Base-by-base conservation (phyloP, 2,888 invertebrate genomes). In the Alcis repandata region DNA sequence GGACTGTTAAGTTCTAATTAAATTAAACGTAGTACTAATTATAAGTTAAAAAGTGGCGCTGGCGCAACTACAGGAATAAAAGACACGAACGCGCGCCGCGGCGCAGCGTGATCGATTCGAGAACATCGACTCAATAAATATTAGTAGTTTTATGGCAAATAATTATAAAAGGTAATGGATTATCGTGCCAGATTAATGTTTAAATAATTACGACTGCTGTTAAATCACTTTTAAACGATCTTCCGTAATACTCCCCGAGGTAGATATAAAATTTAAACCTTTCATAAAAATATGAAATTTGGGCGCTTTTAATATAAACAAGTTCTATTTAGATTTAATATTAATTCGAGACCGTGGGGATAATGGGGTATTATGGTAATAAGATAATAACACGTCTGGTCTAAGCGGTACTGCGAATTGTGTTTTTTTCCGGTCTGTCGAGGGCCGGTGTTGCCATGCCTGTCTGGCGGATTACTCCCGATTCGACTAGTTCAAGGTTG, bases 401-500 rank as follows among this genome's bases (percentile, higher is more conserved):
- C 80, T 86, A 88, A 87, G 83, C 86, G 87, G 82, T 87, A 85
- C 85, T 79, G 80, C 81, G 85, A 87, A 88, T 78, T 71, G 79
- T 69, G 80, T 77, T 89, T 89, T 80, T 91, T 86, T 76, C 75
- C 70, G 71, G 51, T 51, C 51, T 72, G 69, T 41, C 71, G 59
- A 64, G 70, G 75, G 70, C 72, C 81, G 74, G 83, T 87, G 87
- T 86, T 87, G 86, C 88, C 88, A 86, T 82, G 88, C 85, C 85
- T 84, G 77, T 79, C 68, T 56, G 43, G n/a, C 33, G 15, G 85
- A 89, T 85, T 75, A 84, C 82, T 88, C 88, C 89, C 86, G 87
- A 84, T 84, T 86, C 80, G 92, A 91, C 90, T 93, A 92, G 92
- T 89, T 90, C 92, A 93, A 93, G 92, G 92, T 84, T 87, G 76